Percentiles rank a stretch among this genome's conserved stretches.
Conservation (phyloP, 2,888 invertebrate genomes). For the Phengaris arion region DNA sequence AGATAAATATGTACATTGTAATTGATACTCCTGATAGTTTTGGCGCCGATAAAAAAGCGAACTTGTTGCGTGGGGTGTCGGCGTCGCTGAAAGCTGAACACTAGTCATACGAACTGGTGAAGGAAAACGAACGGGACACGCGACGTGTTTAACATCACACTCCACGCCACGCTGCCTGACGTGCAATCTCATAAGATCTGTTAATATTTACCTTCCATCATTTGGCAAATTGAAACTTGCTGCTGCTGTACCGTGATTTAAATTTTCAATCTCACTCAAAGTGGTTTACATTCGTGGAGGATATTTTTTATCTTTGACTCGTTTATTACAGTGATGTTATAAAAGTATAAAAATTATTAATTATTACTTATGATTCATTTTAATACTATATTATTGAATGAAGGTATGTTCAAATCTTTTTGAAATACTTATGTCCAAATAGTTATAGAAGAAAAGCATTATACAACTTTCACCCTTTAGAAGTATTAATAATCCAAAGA, state of each 20-base stretch:
- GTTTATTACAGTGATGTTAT: not conserved
- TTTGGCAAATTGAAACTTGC: constrained; percentile 13
- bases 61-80: not conserved
- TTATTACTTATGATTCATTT: not conserved
- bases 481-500: not conserved
- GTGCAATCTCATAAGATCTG: constrained; percentile 8
- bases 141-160: too few species aligned
- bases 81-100: not conserved
- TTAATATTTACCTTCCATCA: constrained; percentile 14
- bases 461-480: not conserved
- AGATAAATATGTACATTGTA: constrained; percentile 7
- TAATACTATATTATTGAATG: not conserved
- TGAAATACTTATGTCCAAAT: too few species aligned
- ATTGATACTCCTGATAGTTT: not conserved
- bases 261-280: not conserved
- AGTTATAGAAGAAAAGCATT: not conserved
- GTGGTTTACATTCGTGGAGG: not conserved
- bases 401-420: not conserved
- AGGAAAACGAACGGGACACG: not conserved
- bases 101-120: not conserved
- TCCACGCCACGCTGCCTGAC: not conserved
- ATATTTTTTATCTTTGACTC: not conserved
- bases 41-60: constrained; percentile 3
- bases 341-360: not conserved
- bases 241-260: not conserved